Conservation (phyloP, 1,140 invertebrate genomes). For the Pomphorhynchus laevis region DNA sequence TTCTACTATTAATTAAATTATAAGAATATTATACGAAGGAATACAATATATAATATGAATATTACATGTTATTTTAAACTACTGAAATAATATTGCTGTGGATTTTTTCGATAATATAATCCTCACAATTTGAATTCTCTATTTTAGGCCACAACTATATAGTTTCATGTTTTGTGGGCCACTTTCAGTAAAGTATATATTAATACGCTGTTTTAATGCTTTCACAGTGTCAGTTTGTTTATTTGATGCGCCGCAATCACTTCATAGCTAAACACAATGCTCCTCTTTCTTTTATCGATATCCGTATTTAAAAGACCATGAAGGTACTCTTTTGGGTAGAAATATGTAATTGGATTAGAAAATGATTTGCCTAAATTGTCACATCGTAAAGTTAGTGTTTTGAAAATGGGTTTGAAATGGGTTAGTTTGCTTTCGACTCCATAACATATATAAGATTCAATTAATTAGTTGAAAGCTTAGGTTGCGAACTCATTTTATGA, state of each 20-base stretch:
- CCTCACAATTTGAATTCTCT: constrained; percentile 10
- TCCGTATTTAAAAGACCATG: neutral
- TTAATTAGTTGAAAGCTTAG: too few relatives aligned
- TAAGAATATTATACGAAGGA: too few relatives aligned
- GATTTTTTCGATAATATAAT: constrained; percentile 8
- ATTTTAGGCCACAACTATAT: constrained; percentile 6
- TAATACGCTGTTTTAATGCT: constrained; percentile 2
- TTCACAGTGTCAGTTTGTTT: constrained; percentile 1
- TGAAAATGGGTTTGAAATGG: neutral
- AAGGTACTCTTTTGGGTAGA: constrained; percentile 3
- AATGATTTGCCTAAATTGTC: constrained; percentile 5
- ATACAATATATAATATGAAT: too few relatives aligned
- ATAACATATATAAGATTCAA: too few relatives aligned
- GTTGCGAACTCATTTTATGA: too few relatives aligned
- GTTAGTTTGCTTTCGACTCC: constrained; percentile 7
- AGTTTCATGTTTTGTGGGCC: constrained; percentile 5
- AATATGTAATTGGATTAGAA: constrained; percentile 8
- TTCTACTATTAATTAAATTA: too few relatives aligned
- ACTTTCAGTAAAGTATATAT: constrained; percentile 2
- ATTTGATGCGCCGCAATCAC: constrained; percentile 8
- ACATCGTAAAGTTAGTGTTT: constrained; percentile 9
- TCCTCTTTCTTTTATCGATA: neutral
- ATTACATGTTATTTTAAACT: too few relatives aligned
- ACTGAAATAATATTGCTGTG: too few relatives aligned
- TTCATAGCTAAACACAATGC: constrained; percentile 5